These are phyloP conservation scores for Adrianichthys oophorus DNA, from an alignment of 2,797 vertebrate species.

Conservation along the genomic window DNA sequence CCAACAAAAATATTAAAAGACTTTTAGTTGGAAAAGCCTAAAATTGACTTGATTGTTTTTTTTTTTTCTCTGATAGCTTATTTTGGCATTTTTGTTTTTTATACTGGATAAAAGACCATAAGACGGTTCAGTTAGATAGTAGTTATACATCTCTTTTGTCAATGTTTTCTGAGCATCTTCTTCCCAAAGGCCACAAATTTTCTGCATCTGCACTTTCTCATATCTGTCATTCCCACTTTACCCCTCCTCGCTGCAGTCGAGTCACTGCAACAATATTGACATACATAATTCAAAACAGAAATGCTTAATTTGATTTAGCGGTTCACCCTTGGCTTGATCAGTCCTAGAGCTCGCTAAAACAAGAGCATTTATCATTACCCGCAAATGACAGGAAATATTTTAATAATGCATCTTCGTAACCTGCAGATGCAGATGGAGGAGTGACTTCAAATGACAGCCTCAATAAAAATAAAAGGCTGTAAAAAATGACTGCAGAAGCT, in stretches of 20 bases:
- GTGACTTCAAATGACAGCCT: not conserved
- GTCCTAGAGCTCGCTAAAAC: not conserved
- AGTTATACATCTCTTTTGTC: not conserved
- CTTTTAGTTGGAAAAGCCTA: too few relatives aligned
- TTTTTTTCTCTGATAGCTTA: too few relatives aligned
- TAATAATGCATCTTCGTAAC: not conserved
- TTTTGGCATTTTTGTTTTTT: too few relatives aligned
- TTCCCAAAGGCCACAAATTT: slow-evolving; percentile 7
- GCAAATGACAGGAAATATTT: not conserved
- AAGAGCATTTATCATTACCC: slow-evolving; percentile 6
- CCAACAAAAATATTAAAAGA: too few relatives aligned
- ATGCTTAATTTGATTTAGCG: not conserved
- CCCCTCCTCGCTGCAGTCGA: not conserved
- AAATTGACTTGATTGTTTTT: too few relatives aligned
- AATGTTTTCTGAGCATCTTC: slow-evolving; percentile 12
- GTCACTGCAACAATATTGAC: slow-evolving; percentile 2
- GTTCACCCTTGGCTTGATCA: slow-evolving; percentile 1
- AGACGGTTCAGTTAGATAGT: not conserved
- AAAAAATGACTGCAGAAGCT: slow-evolving; percentile 4
- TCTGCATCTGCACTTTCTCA: slow-evolving; percentile 16
- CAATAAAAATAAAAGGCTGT: not conserved
- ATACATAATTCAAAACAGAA: slow-evolving; percentile 2
- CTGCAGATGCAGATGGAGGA: not conserved
- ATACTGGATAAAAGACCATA: too few relatives aligned
- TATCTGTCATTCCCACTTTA: slow-evolving; percentile 14